Evolutionary conservation across 1,140 invertebrate species (phyloP), one percentile per base, ranked within the genome.

Genomic region (Panagrolaimus sp.): DNA sequence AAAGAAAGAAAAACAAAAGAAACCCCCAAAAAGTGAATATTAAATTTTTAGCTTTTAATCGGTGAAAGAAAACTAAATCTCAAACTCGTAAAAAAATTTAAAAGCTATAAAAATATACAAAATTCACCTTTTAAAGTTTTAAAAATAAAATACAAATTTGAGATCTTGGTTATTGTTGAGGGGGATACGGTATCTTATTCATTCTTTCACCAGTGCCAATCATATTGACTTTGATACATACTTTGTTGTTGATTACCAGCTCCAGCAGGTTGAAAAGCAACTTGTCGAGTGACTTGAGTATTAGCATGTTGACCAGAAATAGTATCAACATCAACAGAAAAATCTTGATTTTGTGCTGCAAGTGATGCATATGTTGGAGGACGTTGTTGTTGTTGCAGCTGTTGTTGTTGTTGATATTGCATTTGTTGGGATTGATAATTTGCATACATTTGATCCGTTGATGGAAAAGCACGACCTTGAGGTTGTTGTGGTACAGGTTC

Each of bases 321-420:
- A 21, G 10, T 28, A 58, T 58, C 52, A 12, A 58, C 52, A 21
- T 58, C 52, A 12, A 26, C 17, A 12, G 52, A 58, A 21, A 58
- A 58, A 28, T 58, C 52, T 58, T 58, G 52, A 58, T 58, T 58
- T 28, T 58, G 52, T 21, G 52, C 21, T 12, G 52, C 52, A 12
- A 58, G 12, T 12, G 12, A 12, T 21, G 21, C 52, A 28, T n/a
- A 58, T 14, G 52, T 58, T 2, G 52, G 14, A 10, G 21, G 14
- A 0, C 4, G 10, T 28, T 12, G 52, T 58, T n/a, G 15, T 5
- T 4, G 10, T 58, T 58, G 52, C 8, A 21, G 48, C 48, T 58
- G 52, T 5, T n/a, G 15, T 38, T 38, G 32, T 38, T 38, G 32
- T 38, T 38, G 32, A 38, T 38, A 38, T 38, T 38, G 32, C 32